phyloP scores from a whole-genome alignment of 2,888 invertebrate species.

The Pristionchus maxplancki region DNA sequence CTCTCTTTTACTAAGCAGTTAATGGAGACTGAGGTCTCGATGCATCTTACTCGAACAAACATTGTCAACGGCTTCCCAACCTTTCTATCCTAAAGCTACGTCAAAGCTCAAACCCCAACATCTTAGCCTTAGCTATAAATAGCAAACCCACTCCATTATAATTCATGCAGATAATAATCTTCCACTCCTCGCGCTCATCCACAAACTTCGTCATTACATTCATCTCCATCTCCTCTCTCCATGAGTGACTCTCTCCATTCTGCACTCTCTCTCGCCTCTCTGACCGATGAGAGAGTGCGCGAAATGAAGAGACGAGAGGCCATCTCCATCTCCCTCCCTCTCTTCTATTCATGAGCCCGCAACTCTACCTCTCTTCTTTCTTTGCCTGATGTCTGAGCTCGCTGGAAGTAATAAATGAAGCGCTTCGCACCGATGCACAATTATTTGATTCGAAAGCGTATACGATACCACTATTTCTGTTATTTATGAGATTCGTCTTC shows the following conservation, averaged over 20 bases:
- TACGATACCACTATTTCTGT: too few relatives aligned
- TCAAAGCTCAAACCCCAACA: background rate
- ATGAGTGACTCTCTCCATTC: background rate
- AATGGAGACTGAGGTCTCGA: too few relatives aligned
- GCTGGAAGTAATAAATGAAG: too few relatives aligned
- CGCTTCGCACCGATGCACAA: too few relatives aligned
- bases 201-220: slow-evolving; percentile 21
- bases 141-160: background rate
- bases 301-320: too few relatives aligned
- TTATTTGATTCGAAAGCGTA: too few relatives aligned
- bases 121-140: background rate
- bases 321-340: background rate
- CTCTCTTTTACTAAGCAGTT: too few relatives aligned
- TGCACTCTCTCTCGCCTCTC: background rate
- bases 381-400: background rate
- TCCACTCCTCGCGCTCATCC: background rate
- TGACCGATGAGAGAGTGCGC: background rate
- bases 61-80: too few relatives aligned
- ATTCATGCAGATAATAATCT: slow-evolving; percentile 31
- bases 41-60: too few relatives aligned
- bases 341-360: background rate
- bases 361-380: background rate
- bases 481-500: too few relatives aligned
- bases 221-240: background rate
- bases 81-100: too few relatives aligned